These are phyloP conservation scores for Phasia obesa DNA, from an alignment of 2,888 invertebrate genomes.

Conservation along the genomic window DNA sequence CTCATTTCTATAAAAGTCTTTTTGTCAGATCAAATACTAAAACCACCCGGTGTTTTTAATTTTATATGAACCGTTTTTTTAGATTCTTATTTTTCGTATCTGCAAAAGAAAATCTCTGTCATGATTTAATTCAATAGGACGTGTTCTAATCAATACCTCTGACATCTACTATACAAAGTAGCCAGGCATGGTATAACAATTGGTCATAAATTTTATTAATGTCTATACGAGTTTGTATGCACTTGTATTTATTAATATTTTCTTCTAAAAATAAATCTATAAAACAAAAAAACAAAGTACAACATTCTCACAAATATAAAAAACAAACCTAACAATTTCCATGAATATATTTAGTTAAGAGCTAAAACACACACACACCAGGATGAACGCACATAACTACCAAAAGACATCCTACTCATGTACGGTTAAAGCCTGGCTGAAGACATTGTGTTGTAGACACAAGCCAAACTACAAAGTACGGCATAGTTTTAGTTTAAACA, in stretches of 20 bases:
- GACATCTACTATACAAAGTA: constrained; percentile 27
- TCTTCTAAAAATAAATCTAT: constrained; percentile 61
- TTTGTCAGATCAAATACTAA: too few species aligned
- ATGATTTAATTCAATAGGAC: constrained; percentile 67
- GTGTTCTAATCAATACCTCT: constrained; percentile 57
- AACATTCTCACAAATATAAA: constrained; percentile 1
- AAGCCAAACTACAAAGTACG: constrained; percentile 14
- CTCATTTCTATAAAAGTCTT: too few species aligned
- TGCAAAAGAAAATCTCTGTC: constrained; percentile 34
- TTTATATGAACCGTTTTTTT: constrained; percentile 4
- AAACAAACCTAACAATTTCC: not conserved
- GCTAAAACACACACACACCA: constrained; percentile 36
- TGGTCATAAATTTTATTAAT: constrained; percentile 62
- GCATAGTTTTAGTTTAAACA: constrained; percentile 1
- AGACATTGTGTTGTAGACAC: constrained; percentile 12
- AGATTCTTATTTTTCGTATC: constrained; percentile 21
- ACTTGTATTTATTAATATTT: constrained; percentile 51
- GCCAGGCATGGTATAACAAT: constrained; percentile 40
- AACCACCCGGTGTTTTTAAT: too few species aligned
- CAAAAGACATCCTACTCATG: constrained; percentile 43
- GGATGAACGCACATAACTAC: not conserved
- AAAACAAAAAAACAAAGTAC: constrained; percentile 5
- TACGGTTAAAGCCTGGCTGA: constrained; percentile 58
- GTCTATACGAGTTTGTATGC: constrained; percentile 5
- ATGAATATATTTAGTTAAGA: constrained; percentile 31